Evolutionary conservation across 2,888 invertebrate genomes (phyloP), one percentile per base, ranked within the genome.

Genomic region (Schrankia costaestrigalis): DNA sequence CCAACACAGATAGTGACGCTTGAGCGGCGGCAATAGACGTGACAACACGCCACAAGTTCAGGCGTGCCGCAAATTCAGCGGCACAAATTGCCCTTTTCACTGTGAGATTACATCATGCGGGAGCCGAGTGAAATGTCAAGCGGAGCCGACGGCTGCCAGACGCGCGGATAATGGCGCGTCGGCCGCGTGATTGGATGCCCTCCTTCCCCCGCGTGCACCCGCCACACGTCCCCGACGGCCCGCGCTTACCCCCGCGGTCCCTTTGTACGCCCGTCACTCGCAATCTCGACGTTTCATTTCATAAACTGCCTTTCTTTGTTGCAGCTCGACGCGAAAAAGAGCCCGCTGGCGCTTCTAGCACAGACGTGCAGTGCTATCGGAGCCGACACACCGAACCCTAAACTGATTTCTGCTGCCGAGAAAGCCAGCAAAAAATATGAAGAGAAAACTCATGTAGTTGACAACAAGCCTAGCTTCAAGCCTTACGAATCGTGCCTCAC

Each of bases 321-420:
- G 54, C 93, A 98, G 98, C 90, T 97, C 91, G 98, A 98, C 89
- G 96, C 97, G 52, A 98, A 97, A 90, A 97, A 98, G 89, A 97
- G 97, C 88, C 98, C 98, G 10, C 88, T 98, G 79, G 98, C 98
- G 28, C 89, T 98, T 44, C 89, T 98, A 63, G 98, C 98, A 31
- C 97, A 98, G 82, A 98, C 98, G 33, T 98, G 98, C 90, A 98
- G 97, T 78, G 97, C 97, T 71, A 98, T 98, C 69, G 98, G 97
- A 48, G 93, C 95, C 3, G 97, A 97, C 80, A 90, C 94, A 13
- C 93, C 95, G 31, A 93, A 93, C 73, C 91, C 94, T 33, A 93
- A 94, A 67, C 88, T 94, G 40, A 88, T 94, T 56, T 92, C 93
- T 52, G 91, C 93, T 38, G 91, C 93, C 35, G 94, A 94, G 61